Conservation (phyloP, 1,140 invertebrate genomes). For the Drosophila sulfurigaster region DNA sequence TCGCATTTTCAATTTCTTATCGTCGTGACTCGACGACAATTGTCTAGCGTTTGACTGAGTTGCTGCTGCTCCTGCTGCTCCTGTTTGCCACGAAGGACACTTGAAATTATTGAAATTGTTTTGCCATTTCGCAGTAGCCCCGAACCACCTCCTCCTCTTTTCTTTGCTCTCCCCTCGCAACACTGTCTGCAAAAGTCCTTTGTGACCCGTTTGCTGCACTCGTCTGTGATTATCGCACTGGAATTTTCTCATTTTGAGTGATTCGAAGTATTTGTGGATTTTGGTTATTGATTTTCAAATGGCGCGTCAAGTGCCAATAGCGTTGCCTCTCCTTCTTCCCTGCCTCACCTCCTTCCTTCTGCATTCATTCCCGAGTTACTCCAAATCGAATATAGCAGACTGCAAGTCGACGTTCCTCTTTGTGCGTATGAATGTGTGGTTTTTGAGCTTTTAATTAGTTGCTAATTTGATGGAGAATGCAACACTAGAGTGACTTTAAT, state of each 20-base stretch:
- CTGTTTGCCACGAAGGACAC: conserved; percentile 73
- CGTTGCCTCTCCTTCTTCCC: neutral
- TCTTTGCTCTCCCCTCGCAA: neutral
- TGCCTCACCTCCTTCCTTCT: neutral
- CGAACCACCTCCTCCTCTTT: too few relatives aligned
- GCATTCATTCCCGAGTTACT: neutral
- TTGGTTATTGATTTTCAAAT: conserved; percentile 77
- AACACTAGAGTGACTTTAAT: conserved; percentile 40
- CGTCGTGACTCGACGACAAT: conserved; percentile 72
- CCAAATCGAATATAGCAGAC: conserved; percentile 1
- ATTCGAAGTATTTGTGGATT: conserved; percentile 78
- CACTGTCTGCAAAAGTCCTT: conserved; percentile 26
- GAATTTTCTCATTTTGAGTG: conserved; percentile 80
- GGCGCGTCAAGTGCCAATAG: conserved; percentile 56
- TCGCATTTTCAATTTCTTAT: conserved; percentile 72
- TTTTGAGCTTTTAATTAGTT: conserved; percentile 79
- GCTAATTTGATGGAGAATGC: conserved; percentile 68
- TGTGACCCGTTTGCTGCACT: conserved; percentile 40
- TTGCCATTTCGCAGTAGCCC: conserved; percentile 62
- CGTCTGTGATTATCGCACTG: conserved; percentile 70
- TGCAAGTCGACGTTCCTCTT: conserved; percentile 10
- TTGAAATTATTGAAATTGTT: conserved; percentile 82
- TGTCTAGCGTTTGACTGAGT: conserved; percentile 56
- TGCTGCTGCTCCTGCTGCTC: conserved; percentile 50
- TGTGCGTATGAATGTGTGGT: conserved; percentile 19